Base-by-base conservation (phyloP, 2,113 vertebrate species). In the Penelope pileata region DNA sequence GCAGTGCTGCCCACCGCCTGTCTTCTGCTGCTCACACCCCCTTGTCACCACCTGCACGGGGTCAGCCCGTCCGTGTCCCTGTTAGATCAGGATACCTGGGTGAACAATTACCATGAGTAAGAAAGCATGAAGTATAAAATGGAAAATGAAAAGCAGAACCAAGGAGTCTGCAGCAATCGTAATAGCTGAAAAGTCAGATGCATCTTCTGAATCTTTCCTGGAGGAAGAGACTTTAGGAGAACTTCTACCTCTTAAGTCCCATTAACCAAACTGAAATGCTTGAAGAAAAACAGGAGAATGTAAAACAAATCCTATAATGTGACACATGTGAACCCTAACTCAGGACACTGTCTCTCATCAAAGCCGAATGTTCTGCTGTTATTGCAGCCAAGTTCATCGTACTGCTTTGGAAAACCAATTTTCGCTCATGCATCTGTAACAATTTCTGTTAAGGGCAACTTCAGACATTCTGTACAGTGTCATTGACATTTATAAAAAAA, bases 1-100 rank as follows among this genome's bases (percentile, higher is more conserved):
- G 42, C 1, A 5, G 36, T 63, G 48, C 79, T 18, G 42, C 67
- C 19, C 21, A 2, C 40, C 18, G 17, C 51, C 32, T 81, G 32
- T 7, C 60, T 27, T 32, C 22, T n/a, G 24, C 56, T 38, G 16
- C 27, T 22, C 5, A 8, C 34, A 30, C 16, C 48, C 38, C 75
- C 69, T 18, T 63, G 36, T 42, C 38, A 47, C 74, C 40, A 2
- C 0, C 6, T 0, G 48, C 36, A 22, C 0, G 0, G 84, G 67
- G 24, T 15, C 58, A 69, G 7, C 1, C 10, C 7, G 6, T 8
- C 59, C 1, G 3, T 1, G n/a, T 3, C 40, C 43, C 19, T 16
- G 2, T 9, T 8, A n/a, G 62, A 42, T 16, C 54, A 34, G 47
- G 48, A 47, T 10, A 10, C 13, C 14, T 42, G 4, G 21, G 58